Base-by-base conservation (phyloP, 2,113 vertebrate species). In the Muscicapa adusta region DNA sequence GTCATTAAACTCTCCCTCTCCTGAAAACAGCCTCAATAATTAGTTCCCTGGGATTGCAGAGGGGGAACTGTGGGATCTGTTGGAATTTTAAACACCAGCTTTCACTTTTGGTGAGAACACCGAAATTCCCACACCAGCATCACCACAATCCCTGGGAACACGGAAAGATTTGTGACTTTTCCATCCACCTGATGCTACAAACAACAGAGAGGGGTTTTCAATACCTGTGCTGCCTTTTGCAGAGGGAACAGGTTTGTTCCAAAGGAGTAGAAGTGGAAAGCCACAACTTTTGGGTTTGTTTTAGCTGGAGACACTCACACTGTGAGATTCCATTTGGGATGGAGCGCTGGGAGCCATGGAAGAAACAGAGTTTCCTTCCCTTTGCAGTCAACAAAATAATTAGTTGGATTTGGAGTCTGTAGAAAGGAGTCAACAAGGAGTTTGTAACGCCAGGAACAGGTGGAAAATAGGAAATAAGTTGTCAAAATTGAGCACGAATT, bases 11-110 rank as follows among this genome's bases (percentile, higher is more conserved):
- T 4, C 29, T 13, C 4, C 31, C 51, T 76, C 94, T 97, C 95
- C 82, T 90, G 75, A 86, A 95, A 97, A 97, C 42, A 95, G 81
- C 91, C 83, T 97, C 86, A 81, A 86, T 97, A 97, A 97, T 98
- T 94, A 97, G 92, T 96, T 96, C 74, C 66, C 87, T 97, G 85
- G 94, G 94, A 97, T 88, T 96, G 95, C 96, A 95, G 68, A 85
- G 84, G 88, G 94, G 87, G 94, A 97, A 93, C 85, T 38, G 65
- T 77, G 89, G 94, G 93, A 94, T 96, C 94, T 66, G 80, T 78
- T 85, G 93, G 96, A 96, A 96, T 94, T 94, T 74, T 58, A 96
- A 96, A 94, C 79, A 31, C 61, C 95, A 88, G 68, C 87, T 93
- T 96, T 95, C 91, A 66, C 88, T 93, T 96, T 40, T 24, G n/a